Evolutionary conservation across 2,113 vertebrate genomes (phyloP).

Genomic region (Xenopus borealis): DNA sequence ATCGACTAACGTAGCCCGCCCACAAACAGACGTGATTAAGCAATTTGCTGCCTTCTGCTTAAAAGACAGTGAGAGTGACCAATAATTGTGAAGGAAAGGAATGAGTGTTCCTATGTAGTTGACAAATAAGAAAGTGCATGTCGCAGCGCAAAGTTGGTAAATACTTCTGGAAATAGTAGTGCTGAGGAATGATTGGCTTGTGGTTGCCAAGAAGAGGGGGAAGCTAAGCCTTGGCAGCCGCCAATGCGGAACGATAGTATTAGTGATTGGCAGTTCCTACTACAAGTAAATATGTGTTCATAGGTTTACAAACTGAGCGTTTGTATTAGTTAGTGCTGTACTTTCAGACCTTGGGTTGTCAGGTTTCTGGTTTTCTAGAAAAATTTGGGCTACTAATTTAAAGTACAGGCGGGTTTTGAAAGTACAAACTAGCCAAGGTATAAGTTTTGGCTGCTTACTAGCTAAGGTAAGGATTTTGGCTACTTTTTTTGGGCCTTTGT

Average conservation of each 20-base stretch:
- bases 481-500: too few species aligned
- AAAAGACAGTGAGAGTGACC: background rate
- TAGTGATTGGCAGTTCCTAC: background rate
- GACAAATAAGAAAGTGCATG: constrained; percentile 9
- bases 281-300: background rate
- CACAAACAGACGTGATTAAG: too few species aligned
- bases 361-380: too few species aligned
- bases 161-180: constrained; percentile 18
- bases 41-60: background rate
- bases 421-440: too few species aligned
- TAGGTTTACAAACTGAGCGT: too few species aligned
- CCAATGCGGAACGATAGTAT: background rate
- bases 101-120: background rate
- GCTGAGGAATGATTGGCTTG: constrained; percentile 9
- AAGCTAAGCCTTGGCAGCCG: background rate
- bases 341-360: too few species aligned
- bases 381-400: too few species aligned
- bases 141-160: constrained; percentile 39
- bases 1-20: too few species aligned
- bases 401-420: too few species aligned
- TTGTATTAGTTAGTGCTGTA: too few species aligned
- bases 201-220: background rate
- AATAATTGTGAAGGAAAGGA: background rate
- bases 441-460: too few species aligned
- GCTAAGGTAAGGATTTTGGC: too few species aligned